Percentiles rank a stretch among this genome's conserved stretches.
Evolutionary conservation across 2,797 vertebrate genomes (phyloP).

Genomic region (Macroramphosus scolopax): DNA sequence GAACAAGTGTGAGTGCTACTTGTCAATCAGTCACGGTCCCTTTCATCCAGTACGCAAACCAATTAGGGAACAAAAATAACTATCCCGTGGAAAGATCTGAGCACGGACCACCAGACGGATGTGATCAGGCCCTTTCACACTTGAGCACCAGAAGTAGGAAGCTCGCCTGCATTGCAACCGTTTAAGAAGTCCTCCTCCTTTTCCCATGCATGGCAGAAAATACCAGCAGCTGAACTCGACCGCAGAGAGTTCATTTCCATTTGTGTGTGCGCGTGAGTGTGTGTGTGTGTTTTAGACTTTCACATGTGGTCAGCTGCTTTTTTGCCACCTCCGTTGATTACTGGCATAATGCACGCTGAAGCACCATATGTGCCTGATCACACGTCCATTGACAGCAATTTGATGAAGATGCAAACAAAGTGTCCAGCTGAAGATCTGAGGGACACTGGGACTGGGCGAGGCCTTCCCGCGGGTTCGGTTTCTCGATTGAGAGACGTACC

Average conservation of each 20-base stretch:
- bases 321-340: slow-evolving; percentile 11
- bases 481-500: slow-evolving; percentile 2
- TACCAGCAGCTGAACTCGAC: slow-evolving; percentile 13
- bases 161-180: not conserved
- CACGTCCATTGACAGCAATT: slow-evolving; percentile 17
- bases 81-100: not conserved
- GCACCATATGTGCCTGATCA: slow-evolving; percentile 46
- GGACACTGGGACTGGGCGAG: slow-evolving; percentile 34
- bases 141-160: not conserved
- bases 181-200: not conserved
- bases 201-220: slow-evolving; percentile 7
- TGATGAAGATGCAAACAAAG: slow-evolving; percentile 59
- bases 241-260: slow-evolving; percentile 9
- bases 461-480: slow-evolving; percentile 34
- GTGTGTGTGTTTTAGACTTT: not conserved
- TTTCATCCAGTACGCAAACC: not conserved
- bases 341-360: slow-evolving; percentile 3
- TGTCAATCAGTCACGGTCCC: not conserved
- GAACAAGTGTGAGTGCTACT: not conserved
- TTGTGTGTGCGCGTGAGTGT: too few species aligned
- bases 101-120: slow-evolving; percentile 1
- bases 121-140: not conserved
- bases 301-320: not conserved
- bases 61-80: slow-evolving; percentile 5
- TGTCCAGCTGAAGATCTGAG: slow-evolving; percentile 34